phyloP scores from a whole-genome alignment of 2,888 invertebrate genomes.

The Agonopterix heracliana region DNA sequence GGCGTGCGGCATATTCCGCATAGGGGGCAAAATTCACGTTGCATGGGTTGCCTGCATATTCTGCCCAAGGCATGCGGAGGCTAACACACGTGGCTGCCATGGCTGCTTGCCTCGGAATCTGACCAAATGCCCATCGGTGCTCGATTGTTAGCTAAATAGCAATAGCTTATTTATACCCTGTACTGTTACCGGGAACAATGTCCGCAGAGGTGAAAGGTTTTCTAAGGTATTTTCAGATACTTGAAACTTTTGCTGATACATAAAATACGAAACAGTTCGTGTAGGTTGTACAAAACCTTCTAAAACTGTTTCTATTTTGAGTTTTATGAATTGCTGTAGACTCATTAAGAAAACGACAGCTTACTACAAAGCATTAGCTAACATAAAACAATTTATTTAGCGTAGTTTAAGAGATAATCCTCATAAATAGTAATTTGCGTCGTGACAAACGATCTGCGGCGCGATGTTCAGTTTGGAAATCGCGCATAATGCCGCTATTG shows the following conservation, averaged over 20 bases:
- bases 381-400: conserved; percentile 28
- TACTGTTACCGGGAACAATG: conserved; percentile 32
- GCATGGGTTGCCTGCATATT: conserved; percentile 60
- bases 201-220: conserved; percentile 20
- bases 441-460: conserved; percentile 65
- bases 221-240: conserved; percentile 25
- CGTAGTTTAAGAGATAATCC: conserved; percentile 57
- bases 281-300: too few species aligned
- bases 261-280: not conserved
- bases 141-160: conserved; percentile 68
- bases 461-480: conserved; percentile 68
- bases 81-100: conserved; percentile 69
- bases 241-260: too few species aligned
- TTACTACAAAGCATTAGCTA: conserved; percentile 66
- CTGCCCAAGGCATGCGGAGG: conserved; percentile 63
- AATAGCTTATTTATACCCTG: conserved; percentile 38
- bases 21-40: conserved; percentile 63
- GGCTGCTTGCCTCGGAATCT: conserved; percentile 67
- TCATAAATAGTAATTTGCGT: conserved; percentile 70
- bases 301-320: too few species aligned
- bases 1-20: conserved; percentile 53
- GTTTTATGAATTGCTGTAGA: too few species aligned
- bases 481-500: conserved; percentile 69
- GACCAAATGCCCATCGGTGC: conserved; percentile 71
- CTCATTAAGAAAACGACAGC: conserved; percentile 37